Evolutionary conservation across 92 coral and sea anemone genomes (phyloP).

Genomic region (Parazoanthus darwini): DNA sequence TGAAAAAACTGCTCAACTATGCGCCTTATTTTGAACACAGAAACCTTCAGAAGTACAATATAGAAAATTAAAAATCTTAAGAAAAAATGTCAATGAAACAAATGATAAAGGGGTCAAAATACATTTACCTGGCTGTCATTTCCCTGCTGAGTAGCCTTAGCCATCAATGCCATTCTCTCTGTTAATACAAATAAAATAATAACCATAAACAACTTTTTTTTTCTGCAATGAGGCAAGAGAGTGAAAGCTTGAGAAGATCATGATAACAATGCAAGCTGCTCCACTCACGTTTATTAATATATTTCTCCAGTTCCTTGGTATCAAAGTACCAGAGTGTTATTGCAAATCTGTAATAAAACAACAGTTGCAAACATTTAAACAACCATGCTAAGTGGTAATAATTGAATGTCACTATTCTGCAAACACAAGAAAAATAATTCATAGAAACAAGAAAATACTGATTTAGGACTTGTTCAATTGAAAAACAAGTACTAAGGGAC

Average conservation of each 20-base stretch:
- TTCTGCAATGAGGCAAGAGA: background rate
- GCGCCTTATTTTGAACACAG: too few relatives aligned
- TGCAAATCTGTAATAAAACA: constrained; percentile 71
- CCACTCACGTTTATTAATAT: constrained; percentile 51
- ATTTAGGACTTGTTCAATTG: background rate
- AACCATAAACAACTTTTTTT: background rate
- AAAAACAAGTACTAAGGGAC: too few relatives aligned
- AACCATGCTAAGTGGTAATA: background rate
- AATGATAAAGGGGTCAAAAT: too few relatives aligned
- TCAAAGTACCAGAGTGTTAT: constrained; percentile 99
- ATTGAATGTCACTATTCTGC: background rate
- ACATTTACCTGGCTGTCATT: background rate
- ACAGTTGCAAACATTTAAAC: background rate
- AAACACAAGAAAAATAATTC: background rate
- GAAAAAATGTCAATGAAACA: too few relatives aligned
- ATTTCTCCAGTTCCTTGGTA: constrained; percentile 70
- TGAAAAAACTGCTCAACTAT: too few relatives aligned
- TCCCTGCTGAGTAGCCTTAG: background rate
- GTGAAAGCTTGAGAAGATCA: background rate
- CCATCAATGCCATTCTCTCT: background rate
- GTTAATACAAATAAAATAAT: background rate
- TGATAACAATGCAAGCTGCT: background rate
- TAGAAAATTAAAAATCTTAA: too few relatives aligned
- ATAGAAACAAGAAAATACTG: background rate
- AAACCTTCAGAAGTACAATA: too few relatives aligned